Percentiles rank a stretch among this genome's conserved stretches.
These are phyloP conservation scores for Leptopilina myrica DNA, from an alignment of 2,888 invertebrate genomes.

Conservation along the genomic window DNA sequence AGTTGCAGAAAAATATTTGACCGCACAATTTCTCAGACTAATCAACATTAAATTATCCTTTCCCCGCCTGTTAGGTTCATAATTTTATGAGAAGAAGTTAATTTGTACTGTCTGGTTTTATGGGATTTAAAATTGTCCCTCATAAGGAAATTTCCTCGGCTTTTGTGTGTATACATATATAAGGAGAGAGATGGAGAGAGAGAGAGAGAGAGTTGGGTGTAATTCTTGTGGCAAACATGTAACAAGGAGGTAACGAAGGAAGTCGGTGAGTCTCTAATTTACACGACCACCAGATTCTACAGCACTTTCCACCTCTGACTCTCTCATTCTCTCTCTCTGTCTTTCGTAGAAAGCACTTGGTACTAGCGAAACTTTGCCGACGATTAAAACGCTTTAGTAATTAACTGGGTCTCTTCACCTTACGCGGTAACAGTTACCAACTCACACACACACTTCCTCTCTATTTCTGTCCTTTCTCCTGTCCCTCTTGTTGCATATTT, in stretches of 20 bases:
- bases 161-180: neutral
- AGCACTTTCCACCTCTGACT: conserved; percentile 59
- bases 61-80: neutral
- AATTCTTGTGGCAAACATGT: conserved; percentile 32
- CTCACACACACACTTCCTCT: conserved; percentile 52
- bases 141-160: neutral
- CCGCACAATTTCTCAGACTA: neutral
- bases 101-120: conserved; percentile 11
- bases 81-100: neutral
- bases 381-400: conserved; percentile 77
- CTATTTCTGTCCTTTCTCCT: conserved; percentile 49
- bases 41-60: neutral
- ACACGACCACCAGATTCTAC: conserved; percentile 69
- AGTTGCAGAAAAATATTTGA: neutral
- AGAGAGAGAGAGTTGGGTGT: neutral
- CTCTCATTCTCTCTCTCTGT: neutral
- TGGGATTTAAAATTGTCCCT: conserved; percentile 15
- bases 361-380: conserved; percentile 74
- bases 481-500: conserved; percentile 64
- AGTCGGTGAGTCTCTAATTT: conserved; percentile 73
- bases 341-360: conserved; percentile 58
- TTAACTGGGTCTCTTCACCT: conserved; percentile 77
- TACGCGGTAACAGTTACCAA: conserved; percentile 72
- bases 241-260: conserved; percentile 46
- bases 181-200: no score